Evolutionary conservation across 2,888 invertebrate species (phyloP).

Genomic region (Spialia ferax): DNA sequence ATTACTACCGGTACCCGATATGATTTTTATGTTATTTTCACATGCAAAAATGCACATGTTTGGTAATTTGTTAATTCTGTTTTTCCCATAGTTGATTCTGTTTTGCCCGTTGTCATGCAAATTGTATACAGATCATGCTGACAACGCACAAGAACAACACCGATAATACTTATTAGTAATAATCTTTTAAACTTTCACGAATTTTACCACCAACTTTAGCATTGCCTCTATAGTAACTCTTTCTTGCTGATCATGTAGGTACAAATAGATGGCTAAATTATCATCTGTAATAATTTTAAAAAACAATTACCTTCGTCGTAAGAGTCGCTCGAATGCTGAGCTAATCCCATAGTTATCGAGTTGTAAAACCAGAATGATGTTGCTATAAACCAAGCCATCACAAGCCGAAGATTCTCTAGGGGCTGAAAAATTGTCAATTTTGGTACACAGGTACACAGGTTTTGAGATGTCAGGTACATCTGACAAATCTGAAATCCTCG

Average conservation of each 20-base stretch:
- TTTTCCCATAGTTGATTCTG: slow-evolving; percentile 18
- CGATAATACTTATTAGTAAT: slow-evolving; percentile 14
- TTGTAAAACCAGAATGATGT: slow-evolving; percentile 87
- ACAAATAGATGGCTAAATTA: background rate
- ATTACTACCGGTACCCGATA: too few relatives aligned
- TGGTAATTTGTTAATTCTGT: too few relatives aligned
- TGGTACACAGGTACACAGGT: too few relatives aligned
- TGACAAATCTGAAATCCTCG: too few relatives aligned
- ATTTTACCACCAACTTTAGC: slow-evolving; percentile 9
- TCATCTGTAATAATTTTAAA: background rate
- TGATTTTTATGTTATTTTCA: background rate
- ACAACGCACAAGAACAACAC: slow-evolving; percentile 59
- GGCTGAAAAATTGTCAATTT: slow-evolving; percentile 86
- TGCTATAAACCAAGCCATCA: slow-evolving; percentile 86
- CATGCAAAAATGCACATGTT: slow-evolving; percentile 26
- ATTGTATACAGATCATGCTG: slow-evolving; percentile 72
- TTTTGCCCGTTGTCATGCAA: slow-evolving; percentile 74
- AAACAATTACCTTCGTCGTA: slow-evolving; percentile 75
- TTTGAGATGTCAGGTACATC: too few relatives aligned
- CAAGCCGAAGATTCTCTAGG: slow-evolving; percentile 83
- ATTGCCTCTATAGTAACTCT: background rate
- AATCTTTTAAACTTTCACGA: background rate
- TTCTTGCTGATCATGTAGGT: background rate
- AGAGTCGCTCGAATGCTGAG: slow-evolving; percentile 80
- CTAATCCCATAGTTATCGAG: slow-evolving; percentile 79